Base-by-base conservation (phyloP, 2,888 invertebrate genomes). In the Cerceris ruficornis region DNA sequence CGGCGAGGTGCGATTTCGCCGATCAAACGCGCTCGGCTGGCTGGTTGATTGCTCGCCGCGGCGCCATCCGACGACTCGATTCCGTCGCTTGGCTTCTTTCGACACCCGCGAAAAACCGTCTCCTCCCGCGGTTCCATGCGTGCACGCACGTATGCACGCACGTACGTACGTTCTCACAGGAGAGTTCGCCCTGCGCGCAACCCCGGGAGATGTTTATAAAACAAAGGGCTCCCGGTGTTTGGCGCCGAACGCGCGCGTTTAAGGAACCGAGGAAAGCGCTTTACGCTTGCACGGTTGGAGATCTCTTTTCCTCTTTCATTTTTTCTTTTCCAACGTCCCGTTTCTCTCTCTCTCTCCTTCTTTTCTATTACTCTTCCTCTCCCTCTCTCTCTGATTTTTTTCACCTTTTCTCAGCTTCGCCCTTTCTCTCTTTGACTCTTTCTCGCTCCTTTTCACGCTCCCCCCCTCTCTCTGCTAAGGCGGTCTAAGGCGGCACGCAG, bases 21-120 rank as follows among this genome's bases (percentile, higher is more conserved):
- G 85, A 85, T 88, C 86, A 88, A 88, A 88, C 87, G 80, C 74
- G 42, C 69, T 72, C 42, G 65, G 28, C 69, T 69, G 49, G 72
- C 50, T 73, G 66, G 77, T 75, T 83, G 85, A 85, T 83, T 83
- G 81, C 77, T 74, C 81, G 69, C 67, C 62, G 58, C 55, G 15
- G 55, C 52, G 28, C 59, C 82, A 69, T 69, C 76, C 75, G 71
- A 69, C 54, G 58, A 9, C 7, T 62, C 69, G 79, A 77, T 72
- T 66, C 49, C 67, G 65, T 60, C 69, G 55, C 43, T 61, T 50
- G 62, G 58, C 61, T 80, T 73, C 64, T 76, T 69, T 60, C 41
- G 50, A 39, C 57, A 11, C 43, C 15, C 66, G 70, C 64, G 58
- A 66, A 58, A 61, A 41, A 43, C 54, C 55, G 49, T 13, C 65